phyloP scores from a whole-genome alignment of 2,113 vertebrate genomes.

The Scatophagus argus region DNA sequence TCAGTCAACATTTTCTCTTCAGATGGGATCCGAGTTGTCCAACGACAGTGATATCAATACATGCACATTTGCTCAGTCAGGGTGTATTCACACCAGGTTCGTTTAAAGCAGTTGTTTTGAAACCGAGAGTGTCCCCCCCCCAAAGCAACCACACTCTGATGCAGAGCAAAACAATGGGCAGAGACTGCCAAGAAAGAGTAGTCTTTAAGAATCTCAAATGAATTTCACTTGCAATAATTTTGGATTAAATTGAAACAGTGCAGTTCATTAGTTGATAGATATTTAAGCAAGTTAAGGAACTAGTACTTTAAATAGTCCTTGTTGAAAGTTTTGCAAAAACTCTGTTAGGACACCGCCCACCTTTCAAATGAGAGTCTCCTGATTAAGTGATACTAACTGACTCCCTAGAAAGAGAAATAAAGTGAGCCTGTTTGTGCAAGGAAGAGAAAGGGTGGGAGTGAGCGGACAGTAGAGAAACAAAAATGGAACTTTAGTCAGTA shows the following conservation, averaged over 20 bases:
- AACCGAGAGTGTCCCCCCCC: too few species aligned
- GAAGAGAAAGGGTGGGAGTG: neutral
- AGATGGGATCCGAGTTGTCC: neutral
- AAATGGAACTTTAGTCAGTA: neutral
- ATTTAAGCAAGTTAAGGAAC: neutral
- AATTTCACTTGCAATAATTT: neutral
- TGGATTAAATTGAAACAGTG: neutral
- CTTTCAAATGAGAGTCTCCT: neutral
- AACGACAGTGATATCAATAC: neutral
- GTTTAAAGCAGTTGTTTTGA: too few species aligned
- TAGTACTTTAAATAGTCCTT: neutral
- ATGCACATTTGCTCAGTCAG: neutral
- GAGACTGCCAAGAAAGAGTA: too few species aligned
- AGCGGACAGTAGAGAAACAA: neutral
- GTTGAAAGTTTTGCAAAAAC: neutral
- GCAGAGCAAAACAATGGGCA: too few species aligned
- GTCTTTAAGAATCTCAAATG: too few species aligned
- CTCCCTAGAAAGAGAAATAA: neutral
- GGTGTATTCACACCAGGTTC: too few species aligned
- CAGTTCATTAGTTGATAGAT: neutral
- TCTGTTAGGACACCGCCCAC: too few species aligned
- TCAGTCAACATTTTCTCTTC: neutral
- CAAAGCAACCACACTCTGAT: too few species aligned
- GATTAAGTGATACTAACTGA: neutral
- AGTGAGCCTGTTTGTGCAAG: neutral